phyloP scores from a whole-genome alignment of 2,797 vertebrate species.

The Scolopax rusticola region DNA sequence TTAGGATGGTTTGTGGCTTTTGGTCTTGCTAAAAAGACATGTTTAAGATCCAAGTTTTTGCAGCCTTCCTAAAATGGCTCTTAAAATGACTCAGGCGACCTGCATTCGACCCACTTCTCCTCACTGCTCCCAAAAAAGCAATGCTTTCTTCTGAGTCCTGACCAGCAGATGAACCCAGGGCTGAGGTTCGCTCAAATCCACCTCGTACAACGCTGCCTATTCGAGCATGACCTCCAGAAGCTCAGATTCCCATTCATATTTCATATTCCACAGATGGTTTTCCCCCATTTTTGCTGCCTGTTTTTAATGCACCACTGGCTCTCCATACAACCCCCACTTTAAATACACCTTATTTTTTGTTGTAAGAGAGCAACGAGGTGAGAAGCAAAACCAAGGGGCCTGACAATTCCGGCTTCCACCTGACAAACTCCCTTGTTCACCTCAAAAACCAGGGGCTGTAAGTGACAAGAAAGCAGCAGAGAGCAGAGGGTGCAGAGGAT shows the following conservation, averaged over 20 bases:
- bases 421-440: not conserved
- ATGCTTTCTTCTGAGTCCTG: not conserved
- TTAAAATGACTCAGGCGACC: not conserved
- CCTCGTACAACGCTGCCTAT: not conserved
- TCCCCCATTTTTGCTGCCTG: not conserved
- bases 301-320: not conserved
- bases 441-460: conserved; percentile 11
- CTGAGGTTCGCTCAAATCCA: not conserved
- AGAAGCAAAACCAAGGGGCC: conserved; percentile 34
- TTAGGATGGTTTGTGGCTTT: not conserved
- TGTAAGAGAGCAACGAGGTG: conserved; percentile 26
- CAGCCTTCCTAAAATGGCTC: not conserved
- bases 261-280: conserved; percentile 13
- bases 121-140: not conserved
- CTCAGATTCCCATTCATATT: conserved; percentile 48
- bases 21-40: not conserved
- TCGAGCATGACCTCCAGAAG: not conserved
- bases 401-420: conserved; percentile 31
- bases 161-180: conserved; percentile 42
- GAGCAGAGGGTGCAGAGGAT: not conserved
- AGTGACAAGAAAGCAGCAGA: conserved; percentile 36
- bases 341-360: not conserved
- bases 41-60: not conserved
- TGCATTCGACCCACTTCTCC: not conserved
- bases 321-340: not conserved